These are phyloP conservation scores for Apamea monoglypha DNA, from an alignment of 2,888 invertebrate species.

Conservation along the genomic window DNA sequence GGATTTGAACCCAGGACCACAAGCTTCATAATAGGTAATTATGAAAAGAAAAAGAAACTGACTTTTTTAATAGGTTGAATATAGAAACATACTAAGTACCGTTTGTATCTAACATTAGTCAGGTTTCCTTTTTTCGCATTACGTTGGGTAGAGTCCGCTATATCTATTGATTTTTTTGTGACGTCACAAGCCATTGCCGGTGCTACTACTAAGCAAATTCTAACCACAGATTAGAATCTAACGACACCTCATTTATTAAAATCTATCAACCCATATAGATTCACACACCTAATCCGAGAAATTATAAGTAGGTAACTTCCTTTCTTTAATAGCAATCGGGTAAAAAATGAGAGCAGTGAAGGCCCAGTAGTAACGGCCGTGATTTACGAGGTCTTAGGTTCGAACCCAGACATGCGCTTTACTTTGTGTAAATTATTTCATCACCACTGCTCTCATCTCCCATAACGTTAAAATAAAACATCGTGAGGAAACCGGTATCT, in stretches of 20 bases:
- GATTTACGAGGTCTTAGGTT: no score
- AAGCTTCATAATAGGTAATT: neutral
- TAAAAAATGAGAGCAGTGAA: neutral
- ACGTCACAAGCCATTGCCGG: neutral
- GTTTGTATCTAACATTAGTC: neutral
- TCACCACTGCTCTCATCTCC: no score
- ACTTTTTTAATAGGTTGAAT: neutral
- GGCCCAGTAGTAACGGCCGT: no score
- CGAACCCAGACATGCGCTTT: no score
- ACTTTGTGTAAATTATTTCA: no score
- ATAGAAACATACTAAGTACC: neutral
- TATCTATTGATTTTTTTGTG: neutral
- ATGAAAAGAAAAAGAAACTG: neutral
- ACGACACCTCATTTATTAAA: conserved; percentile 1
- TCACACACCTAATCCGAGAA: neutral
- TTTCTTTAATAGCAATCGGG: neutral
- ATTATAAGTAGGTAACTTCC: neutral
- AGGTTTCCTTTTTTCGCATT: neutral
- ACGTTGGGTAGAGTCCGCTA: neutral
- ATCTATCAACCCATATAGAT: neutral
- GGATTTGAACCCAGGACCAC: neutral
- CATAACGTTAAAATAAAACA: no score
- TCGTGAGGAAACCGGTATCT: no score
- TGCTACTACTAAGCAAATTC: neutral
- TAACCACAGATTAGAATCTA: neutral